Base-by-base conservation (phyloP, 2,888 invertebrate species). In the Frankliniella intonsa region DNA sequence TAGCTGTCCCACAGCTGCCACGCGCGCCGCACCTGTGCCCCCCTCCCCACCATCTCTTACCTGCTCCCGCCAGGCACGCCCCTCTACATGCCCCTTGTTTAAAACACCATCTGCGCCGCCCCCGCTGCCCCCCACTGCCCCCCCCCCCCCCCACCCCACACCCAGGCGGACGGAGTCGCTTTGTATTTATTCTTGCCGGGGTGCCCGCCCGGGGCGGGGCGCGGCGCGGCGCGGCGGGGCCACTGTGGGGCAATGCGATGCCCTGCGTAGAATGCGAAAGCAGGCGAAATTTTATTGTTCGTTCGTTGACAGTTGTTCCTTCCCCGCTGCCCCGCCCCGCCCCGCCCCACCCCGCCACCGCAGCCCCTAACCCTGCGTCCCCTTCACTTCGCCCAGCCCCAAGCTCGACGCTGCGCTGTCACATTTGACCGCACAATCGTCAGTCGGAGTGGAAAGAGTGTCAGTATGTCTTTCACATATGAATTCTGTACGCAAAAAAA, bases 271-370 rank as follows among this genome's bases (percentile, higher is more conserved):
- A 76, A 76, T 76, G 69, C 69, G 11, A 25, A 76, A 76, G 69
- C 69, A 76, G 69, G 22, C 55, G 62, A 62, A 76, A 12, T 76
- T 76, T 76, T 76, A 76, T 76, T 76, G 69, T 76, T 76, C 25
- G 69, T 76, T 25, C 69, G 25, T 25, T 76, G 69, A 25, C 69
- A 76, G 69, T 76, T 22, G 69, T 76, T 76, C 69, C 22, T 19
- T 19, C 19, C 55, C 55, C 38, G 38, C 38, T 38, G 55, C 55
- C 9, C 14, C 55, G 55, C 14, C 17, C 62, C 62, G 62, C 62
- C 62, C 17, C 62, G 62, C 62, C 7, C 1, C 62, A 8, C 62
- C 62, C 7, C 17, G 62, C 62, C 62, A n/a, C 62, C 55, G 55
- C 14, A 17, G 38, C 5, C 38, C 38, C 38, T 38, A 2, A 38